Evolutionary conservation across 2,888 invertebrate genomes (phyloP), one percentile per base, ranked within the genome.

Genomic region (Mythimna pallens): DNA sequence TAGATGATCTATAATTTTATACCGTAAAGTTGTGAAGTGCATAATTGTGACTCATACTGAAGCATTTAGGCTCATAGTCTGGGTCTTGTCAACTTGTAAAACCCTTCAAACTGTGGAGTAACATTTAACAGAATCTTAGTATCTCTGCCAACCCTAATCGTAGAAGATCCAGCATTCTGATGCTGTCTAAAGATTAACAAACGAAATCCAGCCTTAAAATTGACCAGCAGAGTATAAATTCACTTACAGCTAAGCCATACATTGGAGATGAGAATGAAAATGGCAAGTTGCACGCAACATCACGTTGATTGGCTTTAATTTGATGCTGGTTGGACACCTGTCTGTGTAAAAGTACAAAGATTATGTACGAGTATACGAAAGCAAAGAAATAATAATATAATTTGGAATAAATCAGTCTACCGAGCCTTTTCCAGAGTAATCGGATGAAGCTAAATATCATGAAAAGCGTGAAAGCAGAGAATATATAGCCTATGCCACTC

Each of bases 81-180:
- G 30, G 30, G 30, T n/a, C n/a, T n/a, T n/a, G n/a, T n/a, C n/a
- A 58, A 25, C 12, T 36, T 9, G n/a, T 17, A 4, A 52, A 40
- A 40, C 30, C 5, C 7, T 17, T 25, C 2, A 74, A n/a, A 9
- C 12, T 3, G 14, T 10, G 0, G 50, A 67, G 25, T 36, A 76
- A 30, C 2, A 8, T 20, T 7, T 25, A 36, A 47, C 6, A 12
- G 17, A 10, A n/a, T 30, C 1, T 25, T 10, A 62, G 2, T 8
- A n/a, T 58, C 25, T 17, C 34, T 54, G 69, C 47, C 83, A 83
- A 76, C 83, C 85, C 83, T 85, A 83, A 65, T 63, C n/a, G 0
- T 34, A 71, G 58, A 65, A 70, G 50, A 73, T 47, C 63, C 50
- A 75, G 69, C 61, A 68, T 34, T 76, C 50, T 10, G 43, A 67